A percentile compares a stretch with the other conserved stretches of the same genome.
phyloP scores from a whole-genome alignment of 2,113 vertebrate species.

The Procapra przewalskii region DNA sequence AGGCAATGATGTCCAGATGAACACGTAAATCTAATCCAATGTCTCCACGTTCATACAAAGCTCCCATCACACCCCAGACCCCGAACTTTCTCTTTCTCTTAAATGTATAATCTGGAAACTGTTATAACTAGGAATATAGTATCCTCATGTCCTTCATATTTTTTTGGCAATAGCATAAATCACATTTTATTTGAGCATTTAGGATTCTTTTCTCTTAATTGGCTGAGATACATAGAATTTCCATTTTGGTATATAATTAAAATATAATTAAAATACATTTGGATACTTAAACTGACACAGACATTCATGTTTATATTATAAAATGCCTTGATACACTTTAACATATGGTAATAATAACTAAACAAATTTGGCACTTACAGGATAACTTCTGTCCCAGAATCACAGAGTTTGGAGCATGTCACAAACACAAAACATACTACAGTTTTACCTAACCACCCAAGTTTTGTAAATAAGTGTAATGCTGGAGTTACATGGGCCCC shows the following conservation, averaged over 20 bases:
- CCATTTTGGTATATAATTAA: constrained; percentile 59
- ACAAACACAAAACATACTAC: not conserved
- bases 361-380: constrained; percentile 34
- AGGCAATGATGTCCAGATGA: not conserved
- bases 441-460: not conserved
- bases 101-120: not conserved
- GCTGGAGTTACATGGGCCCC: not conserved
- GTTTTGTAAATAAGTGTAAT: not conserved
- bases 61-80: not conserved
- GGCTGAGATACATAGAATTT: constrained; percentile 22
- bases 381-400: constrained; percentile 32
- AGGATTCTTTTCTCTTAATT: constrained; percentile 44
- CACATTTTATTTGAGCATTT: constrained; percentile 34
- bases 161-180: not conserved
- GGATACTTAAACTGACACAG: constrained; percentile 38
- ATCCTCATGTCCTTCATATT: not conserved
- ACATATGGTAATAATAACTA: constrained; percentile 41
- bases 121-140: not conserved
- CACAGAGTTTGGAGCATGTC: not conserved
- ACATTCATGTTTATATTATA: constrained; percentile 12
- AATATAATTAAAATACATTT: constrained; percentile 51
- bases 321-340: constrained; percentile 9
- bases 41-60: not conserved
- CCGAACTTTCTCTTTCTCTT: not conserved
- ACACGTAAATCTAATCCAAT: not conserved